Evolutionary conservation across 2,797 vertebrate species (phyloP), one percentile per base, ranked within the genome.

Genomic region (Coregonus sp.): DNA sequence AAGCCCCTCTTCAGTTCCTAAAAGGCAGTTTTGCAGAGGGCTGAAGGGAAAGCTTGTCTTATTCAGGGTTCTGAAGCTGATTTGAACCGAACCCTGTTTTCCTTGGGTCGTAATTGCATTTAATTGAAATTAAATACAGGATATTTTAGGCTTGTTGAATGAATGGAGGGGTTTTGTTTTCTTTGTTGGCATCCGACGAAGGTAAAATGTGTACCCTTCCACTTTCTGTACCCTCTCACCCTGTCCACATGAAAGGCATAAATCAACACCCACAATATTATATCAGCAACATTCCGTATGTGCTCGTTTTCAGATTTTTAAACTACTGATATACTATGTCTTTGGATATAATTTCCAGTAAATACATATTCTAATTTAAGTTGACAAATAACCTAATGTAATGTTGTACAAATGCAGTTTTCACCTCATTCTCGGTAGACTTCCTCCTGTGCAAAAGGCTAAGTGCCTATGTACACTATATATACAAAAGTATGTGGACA

Each of bases 21-120:
- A 0, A 33, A 12, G 25, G 80, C 59, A 12, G n/a, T 54, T 66
- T 47, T 37, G 56, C 37, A 20, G n/a, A 47, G 25, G 52, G 54
- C 37, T 74, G 66, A 81, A 78, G 56, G 80, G 47, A 71, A n/a
- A 7, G 29, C 72, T 81, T 77, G 79, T 77, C 72, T 35, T 71
- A 3, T 56, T 65, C 20, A 1, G 11, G 47, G 7, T 68, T 25
- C 67, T 59, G 40, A 71, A 72, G 31, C 18, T 71, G 37, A 50
- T 37, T 77, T 72, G 29, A 72, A 59, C 50, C 5, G 40, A 65
- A 70, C 54, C 51, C 70, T 73, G 40, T 75, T 75, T 79, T 75
- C 63, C 52, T 75, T 74, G 73, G 25, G 37, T 35, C 0, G 25
- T 71, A 78, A 81, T 78, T 81, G 35, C 54, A 52, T 71, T 47